A percentile compares a stretch with the other conserved stretches of the same genome.
Evolutionary conservation across 2,113 vertebrate species (phyloP).

Genomic region (Gulo gulo): DNA sequence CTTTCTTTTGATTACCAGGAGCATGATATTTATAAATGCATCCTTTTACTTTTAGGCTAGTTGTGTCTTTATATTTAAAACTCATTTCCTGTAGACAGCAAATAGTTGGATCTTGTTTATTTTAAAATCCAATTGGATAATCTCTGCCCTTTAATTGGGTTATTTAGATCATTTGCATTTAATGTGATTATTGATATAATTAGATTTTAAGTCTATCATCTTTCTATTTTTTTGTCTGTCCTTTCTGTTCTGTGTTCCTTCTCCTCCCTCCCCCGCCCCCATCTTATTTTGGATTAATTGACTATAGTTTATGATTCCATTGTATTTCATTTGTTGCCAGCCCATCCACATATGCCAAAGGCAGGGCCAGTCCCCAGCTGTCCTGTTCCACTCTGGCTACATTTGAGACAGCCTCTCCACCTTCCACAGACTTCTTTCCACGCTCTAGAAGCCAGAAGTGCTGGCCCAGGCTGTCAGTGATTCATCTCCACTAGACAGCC

Average conservation of each 20-base stretch:
- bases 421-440: background rate
- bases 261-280: background rate
- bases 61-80: constrained; percentile 22
- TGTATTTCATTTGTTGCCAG: background rate
- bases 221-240: background rate
- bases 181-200: constrained; percentile 11
- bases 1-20: background rate
- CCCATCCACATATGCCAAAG: background rate
- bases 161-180: constrained; percentile 36
- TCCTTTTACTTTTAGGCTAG: background rate
- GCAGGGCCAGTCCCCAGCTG: background rate
- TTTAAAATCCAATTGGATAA: background rate
- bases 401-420: background rate
- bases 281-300: background rate
- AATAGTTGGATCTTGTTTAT: background rate
- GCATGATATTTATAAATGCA: background rate
- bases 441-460: background rate
- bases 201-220: background rate
- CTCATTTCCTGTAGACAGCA: background rate
- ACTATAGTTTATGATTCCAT: background rate
- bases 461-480: background rate
- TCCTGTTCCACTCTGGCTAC: background rate
- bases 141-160: background rate
- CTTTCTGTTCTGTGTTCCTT: background rate
- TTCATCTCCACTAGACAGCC: background rate